phyloP scores from a whole-genome alignment of 2,888 invertebrate species.

The Rhagonycha lutea region DNA sequence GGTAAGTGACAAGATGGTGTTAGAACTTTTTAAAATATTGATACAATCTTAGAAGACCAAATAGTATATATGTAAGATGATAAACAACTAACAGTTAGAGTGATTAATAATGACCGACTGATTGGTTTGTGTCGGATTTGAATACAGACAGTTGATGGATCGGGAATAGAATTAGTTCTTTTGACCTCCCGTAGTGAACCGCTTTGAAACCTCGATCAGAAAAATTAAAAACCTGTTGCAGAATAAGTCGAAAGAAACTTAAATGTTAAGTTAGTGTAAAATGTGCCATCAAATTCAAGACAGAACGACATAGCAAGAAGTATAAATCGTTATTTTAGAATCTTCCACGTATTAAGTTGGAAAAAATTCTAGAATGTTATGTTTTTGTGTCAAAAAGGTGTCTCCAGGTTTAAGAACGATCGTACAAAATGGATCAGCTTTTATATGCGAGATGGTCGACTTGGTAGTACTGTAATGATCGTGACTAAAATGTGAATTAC shows the following conservation, averaged over 20 bases:
- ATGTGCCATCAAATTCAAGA: slow-evolving; percentile 19
- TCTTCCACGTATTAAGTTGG: slow-evolving; percentile 40
- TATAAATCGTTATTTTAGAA: slow-evolving; percentile 18
- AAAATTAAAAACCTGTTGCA: slow-evolving; percentile 43
- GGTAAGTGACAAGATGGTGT: slow-evolving; percentile 14
- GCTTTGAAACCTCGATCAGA: slow-evolving; percentile 42
- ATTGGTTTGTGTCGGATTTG: slow-evolving; percentile 45
- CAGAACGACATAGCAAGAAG: slow-evolving; percentile 13
- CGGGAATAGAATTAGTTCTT: slow-evolving; percentile 51
- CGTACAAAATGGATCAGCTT: slow-evolving; percentile 47
- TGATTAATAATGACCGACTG: slow-evolving; percentile 42
- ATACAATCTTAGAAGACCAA: slow-evolving; percentile 22
- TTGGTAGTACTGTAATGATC: slow-evolving; percentile 39
- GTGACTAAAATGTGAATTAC: slow-evolving; percentile 38
- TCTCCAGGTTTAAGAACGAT: slow-evolving; percentile 32
- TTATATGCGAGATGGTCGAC: slow-evolving; percentile 51
- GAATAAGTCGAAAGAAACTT: slow-evolving; percentile 27
- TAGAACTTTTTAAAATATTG: slow-evolving; percentile 20
- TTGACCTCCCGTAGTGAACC: slow-evolving; percentile 45
- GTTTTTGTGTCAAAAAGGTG: slow-evolving; percentile 32
- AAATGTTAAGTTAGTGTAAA: slow-evolving; percentile 21
- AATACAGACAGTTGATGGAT: slow-evolving; percentile 50
- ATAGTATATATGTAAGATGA: slow-evolving; percentile 21
- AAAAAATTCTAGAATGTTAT: slow-evolving; percentile 34
- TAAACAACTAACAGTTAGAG: slow-evolving; percentile 29